Evolutionary conservation across 2,888 invertebrate species (phyloP).

Genomic region (Platycnemis pennipes): DNA sequence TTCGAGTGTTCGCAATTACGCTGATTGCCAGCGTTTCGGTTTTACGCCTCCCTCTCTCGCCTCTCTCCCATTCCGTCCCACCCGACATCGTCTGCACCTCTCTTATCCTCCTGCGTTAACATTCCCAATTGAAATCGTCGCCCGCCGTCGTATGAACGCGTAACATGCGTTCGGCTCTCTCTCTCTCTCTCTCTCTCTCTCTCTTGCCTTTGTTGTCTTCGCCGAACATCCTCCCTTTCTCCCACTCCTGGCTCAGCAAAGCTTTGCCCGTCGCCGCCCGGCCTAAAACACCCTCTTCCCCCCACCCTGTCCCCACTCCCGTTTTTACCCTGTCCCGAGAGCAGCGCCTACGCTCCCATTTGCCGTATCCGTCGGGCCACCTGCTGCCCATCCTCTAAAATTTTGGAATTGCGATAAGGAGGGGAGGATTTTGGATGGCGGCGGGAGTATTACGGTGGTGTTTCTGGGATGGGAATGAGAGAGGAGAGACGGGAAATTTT

Average conservation of each 20-base stretch:
- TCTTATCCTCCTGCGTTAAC: not conserved
- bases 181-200: not conserved
- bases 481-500: not conserved
- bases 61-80: not conserved
- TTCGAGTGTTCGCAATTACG: conserved; percentile 41
- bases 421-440: not conserved
- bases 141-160: not conserved
- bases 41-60: not conserved
- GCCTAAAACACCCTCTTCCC: not conserved
- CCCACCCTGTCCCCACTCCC: not conserved
- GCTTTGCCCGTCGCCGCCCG: too few species aligned
- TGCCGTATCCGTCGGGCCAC: not conserved
- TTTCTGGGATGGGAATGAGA: not conserved
- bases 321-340: not conserved
- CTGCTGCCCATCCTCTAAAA: conserved; percentile 13
- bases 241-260: not conserved
- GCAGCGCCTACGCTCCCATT: not conserved
- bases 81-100: not conserved
- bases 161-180: not conserved
- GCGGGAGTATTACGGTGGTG: not conserved
- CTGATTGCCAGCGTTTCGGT: conserved; percentile 40
- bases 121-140: conserved; percentile 6
- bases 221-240: not conserved
- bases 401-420: not conserved
- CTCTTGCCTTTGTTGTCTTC: not conserved